A percentile compares a stretch with the other conserved stretches of the same genome.
phyloP scores from a whole-genome alignment of 2,113 vertebrate species.

The Lipotes vexillifer region DNA sequence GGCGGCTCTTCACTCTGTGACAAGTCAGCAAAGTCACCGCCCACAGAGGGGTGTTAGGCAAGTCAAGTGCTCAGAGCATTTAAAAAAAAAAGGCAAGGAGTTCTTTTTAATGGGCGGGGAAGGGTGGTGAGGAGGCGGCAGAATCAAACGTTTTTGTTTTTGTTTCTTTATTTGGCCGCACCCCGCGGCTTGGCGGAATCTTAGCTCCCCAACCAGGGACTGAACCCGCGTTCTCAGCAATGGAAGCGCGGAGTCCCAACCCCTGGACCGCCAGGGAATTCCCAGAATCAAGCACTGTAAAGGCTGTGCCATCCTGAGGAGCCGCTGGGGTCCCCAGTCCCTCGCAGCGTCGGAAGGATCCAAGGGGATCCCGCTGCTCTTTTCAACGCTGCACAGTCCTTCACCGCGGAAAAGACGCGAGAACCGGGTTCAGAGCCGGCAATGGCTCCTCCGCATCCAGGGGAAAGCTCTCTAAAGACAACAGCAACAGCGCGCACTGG shows the following conservation, averaged over 20 bases:
- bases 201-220: no score
- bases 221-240: no score
- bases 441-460: background rate
- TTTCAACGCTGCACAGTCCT: background rate
- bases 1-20: background rate
- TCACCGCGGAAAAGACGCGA: rapidly evolving
- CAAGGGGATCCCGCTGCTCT: background rate
- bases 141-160: background rate
- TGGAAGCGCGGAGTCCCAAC: no score
- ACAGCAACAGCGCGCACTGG: background rate
- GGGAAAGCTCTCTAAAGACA: background rate
- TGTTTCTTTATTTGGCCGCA: no score
- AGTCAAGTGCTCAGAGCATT: background rate
- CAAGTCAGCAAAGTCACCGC: background rate
- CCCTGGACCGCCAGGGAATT: no score
- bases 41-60: background rate
- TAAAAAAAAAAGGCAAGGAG: background rate
- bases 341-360: background rate
- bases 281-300: background rate
- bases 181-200: no score
- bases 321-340: background rate
- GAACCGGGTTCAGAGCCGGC: rapidly evolving
- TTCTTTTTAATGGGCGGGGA: background rate
- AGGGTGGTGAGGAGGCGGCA: background rate
- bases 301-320: background rate